Evolutionary conservation across 2,888 invertebrate species (phyloP), one percentile per base, ranked within the genome.

Genomic region (Prosapia bicincta): DNA sequence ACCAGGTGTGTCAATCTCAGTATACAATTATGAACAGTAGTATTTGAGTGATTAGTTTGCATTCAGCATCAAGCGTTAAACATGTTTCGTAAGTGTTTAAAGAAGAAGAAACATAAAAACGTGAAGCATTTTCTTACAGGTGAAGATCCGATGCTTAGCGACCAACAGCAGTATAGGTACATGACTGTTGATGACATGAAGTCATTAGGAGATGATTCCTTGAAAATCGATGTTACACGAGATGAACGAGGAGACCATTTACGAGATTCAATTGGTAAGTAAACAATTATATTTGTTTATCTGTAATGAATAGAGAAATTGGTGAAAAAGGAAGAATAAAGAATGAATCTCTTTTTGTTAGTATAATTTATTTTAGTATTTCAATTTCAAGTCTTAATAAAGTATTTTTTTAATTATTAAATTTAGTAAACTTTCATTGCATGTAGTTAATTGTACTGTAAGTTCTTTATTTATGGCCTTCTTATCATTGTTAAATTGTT

Each of bases 121-220:
- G 9, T 20, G 9, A 54, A 54, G 54, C 20, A 5, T 54, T 9
- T 54, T n/a, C 69, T 77, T 78, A 74, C 83, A 96, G 96, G 95
- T 84, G 96, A 97, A 88, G 96, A 97, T 85, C 93, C 94, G 76
- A 93, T 95, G 86, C 88, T 96, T 81, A 95, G 94, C 82, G 96
- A 97, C 86, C 90, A 90, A 80, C 88, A 89, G 0, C 81, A 81
- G 72, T 97, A 97, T 86, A 91, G 95, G 79, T 97, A 97, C 86
- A 88, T 97, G 86, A 97, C 96, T 76, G 95, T 95, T 79, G 97
- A 97, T 84, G 97, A 97, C 84, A 96, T 97, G 95, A 97, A 97
- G 87, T 95, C 95, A 9, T 88, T 97, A 79, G 96, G 96, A 78
- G 97, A 97, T 84, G 97, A 97, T 86, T 96, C 96, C 13, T 86